Evolutionary conservation across 2,888 invertebrate species (phyloP).

Genomic region (Osmoderma eremita): DNA sequence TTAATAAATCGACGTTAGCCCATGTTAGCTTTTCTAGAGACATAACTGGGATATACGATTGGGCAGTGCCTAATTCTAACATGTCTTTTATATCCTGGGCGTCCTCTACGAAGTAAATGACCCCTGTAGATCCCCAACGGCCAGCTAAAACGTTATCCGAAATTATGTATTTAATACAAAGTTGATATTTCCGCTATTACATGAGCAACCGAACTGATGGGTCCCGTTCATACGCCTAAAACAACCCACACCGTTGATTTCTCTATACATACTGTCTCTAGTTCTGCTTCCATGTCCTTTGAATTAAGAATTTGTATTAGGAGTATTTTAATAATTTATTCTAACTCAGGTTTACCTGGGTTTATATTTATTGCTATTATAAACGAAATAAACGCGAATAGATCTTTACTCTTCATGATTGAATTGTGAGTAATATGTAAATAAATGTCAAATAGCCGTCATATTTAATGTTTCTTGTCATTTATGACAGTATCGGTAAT

Average conservation of each 20-base stretch:
- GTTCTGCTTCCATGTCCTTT: constrained; percentile 70
- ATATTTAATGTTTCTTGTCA: background rate
- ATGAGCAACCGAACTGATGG: constrained; percentile 93
- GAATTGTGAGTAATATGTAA: background rate
- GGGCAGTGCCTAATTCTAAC: constrained; percentile 75
- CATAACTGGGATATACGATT: constrained; percentile 83
- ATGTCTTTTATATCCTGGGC: constrained; percentile 79
- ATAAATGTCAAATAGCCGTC: background rate
- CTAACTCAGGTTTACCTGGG: background rate
- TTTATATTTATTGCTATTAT: constrained; percentile 6
- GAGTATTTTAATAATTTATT: background rate
- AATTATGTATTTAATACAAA: constrained; percentile 4
- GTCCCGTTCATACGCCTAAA: constrained; percentile 93
- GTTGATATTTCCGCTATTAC: constrained; percentile 69
- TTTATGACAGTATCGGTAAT: background rate
- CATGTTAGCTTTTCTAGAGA: constrained; percentile 72
- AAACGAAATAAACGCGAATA: background rate
- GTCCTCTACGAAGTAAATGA: constrained; percentile 77
- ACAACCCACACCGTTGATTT: constrained; percentile 80
- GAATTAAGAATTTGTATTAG: constrained; percentile 41
- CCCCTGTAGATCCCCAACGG: constrained; percentile 84
- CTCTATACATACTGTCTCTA: constrained; percentile 83
- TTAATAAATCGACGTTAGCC: constrained; percentile 67
- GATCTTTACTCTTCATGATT: constrained; percentile 2
- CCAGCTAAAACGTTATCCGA: constrained; percentile 68